Percentiles rank a stretch among this genome's conserved stretches.
Conservation (phyloP, 2,888 invertebrate species). For the Tachystola acroxantha region DNA sequence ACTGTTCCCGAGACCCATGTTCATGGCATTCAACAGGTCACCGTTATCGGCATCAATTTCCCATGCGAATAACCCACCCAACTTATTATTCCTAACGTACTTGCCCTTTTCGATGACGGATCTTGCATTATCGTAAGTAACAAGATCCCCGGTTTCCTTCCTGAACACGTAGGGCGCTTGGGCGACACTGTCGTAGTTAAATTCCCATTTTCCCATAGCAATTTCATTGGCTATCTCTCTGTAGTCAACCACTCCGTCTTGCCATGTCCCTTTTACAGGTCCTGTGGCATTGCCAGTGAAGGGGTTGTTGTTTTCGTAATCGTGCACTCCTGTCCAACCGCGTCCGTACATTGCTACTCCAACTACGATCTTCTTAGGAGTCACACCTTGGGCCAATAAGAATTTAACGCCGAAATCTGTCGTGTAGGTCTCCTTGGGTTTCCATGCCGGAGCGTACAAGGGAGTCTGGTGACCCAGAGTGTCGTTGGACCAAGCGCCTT, state of each 20-base stretch:
- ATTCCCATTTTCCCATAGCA: constrained; percentile 64
- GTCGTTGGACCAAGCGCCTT: constrained; percentile 72
- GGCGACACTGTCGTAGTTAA: constrained; percentile 63
- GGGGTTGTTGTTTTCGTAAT: constrained; percentile 53
- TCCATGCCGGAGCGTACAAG: constrained; percentile 63
- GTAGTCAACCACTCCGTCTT: constrained; percentile 70
- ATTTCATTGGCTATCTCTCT: constrained; percentile 65
- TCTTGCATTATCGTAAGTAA: constrained; percentile 66
- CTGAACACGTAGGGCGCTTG: constrained; percentile 70
- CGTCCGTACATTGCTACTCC: constrained; percentile 73
- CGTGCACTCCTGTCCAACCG: constrained; percentile 67
- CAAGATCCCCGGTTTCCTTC: constrained; percentile 57
- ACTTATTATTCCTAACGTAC: constrained; percentile 65
- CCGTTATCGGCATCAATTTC: constrained; percentile 72
- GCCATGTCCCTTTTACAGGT: constrained; percentile 69
- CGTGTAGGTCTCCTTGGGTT: constrained; percentile 65
- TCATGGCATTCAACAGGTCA: constrained; percentile 68
- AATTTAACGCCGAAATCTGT: constrained; percentile 69
- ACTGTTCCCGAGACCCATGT: constrained; percentile 64
- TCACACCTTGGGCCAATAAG: constrained; percentile 65
- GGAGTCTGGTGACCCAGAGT: constrained; percentile 64
- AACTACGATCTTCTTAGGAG: constrained; percentile 62
- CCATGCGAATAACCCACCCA: constrained; percentile 69
- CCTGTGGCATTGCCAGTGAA: constrained; percentile 68
- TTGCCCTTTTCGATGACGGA: constrained; percentile 69